These are phyloP conservation scores for Diadromus collaris DNA, from an alignment of 2,888 invertebrate genomes.

Conservation along the genomic window DNA sequence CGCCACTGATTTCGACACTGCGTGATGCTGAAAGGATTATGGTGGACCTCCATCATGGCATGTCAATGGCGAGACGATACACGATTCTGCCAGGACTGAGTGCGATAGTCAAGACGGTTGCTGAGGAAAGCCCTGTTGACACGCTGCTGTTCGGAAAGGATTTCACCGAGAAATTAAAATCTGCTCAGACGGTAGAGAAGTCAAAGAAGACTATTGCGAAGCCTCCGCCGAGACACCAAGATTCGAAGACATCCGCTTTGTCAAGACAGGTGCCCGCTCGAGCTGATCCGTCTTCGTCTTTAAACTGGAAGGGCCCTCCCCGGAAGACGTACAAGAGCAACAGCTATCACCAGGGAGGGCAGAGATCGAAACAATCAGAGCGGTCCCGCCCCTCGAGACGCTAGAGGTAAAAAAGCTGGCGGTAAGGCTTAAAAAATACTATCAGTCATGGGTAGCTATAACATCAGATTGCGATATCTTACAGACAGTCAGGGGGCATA, in stretches of 20 bases:
- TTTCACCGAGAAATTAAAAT: background rate
- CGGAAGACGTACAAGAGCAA: no score
- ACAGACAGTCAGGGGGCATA: background rate
- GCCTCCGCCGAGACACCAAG: no score
- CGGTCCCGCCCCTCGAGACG: no score
- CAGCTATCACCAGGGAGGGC: no score
- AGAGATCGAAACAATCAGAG: no score
- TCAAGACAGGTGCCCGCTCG: no score
- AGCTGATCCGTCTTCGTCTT: no score
- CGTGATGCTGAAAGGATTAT: background rate
- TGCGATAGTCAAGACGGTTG: background rate
- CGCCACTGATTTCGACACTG: background rate
- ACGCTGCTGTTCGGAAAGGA: background rate
- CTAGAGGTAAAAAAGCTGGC: background rate
- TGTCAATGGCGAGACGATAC: conserved; percentile 16
- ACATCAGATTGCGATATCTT: background rate
- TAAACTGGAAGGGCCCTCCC: no score
- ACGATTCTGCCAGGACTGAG: background rate
- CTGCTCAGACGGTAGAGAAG: background rate
- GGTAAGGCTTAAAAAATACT: background rate
- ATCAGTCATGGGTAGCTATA: background rate
- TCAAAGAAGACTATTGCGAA: background rate
- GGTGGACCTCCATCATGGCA: conserved; percentile 12
- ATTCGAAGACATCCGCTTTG: no score
- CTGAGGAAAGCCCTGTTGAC: background rate